Evolutionary conservation across 2,113 vertebrate species (phyloP), one percentile per base, ranked within the genome.

Genomic region (Alosa alosa): DNA sequence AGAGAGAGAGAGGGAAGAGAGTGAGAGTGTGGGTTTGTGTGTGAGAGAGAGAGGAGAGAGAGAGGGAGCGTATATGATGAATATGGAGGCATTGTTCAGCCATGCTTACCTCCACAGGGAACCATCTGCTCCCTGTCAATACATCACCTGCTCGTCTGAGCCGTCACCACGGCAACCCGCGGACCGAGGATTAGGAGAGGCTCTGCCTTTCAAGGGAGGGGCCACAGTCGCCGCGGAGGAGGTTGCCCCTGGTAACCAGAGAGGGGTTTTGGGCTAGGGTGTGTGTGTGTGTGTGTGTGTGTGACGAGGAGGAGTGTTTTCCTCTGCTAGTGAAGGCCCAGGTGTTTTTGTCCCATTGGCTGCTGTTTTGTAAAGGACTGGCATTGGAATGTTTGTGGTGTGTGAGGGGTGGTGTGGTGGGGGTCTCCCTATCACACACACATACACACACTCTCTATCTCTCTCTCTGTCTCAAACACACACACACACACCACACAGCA

Each of bases 101-200:
- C 88, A 88, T 92, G 96, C 96, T 97, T 97, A 98, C 97, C 97
- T 99, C 97, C 91, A 92, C 95, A 93, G 97, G 96, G 96, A 96
- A 98, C 97, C 97, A 99, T 99, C 98, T 99, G 98, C 97, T 99
- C 96, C 94, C 97, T 97, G 97, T 99, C 98, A 99, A 98, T 98
- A 97, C 96, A 96, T 99, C 97, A 99, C 97, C 98, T 98, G 97
- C 98, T 97, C 94, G 96, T 96, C 97, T 97, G 95, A 95, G 92
- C 95, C 91, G 96, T 98, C 95, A 92, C 96, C 96, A 87, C 83
- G 95, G 96, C 94, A 97, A 99, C 97, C 81, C 81, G 86, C 90
- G 91, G 94, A 92, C 82, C 89, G 64, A n/a, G 86, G 92, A 94
- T 95, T 94, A 94, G 90, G 90, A 94, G 93, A 95, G 93, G 93